Conservation (phyloP, 2,888 invertebrate genomes). For the Thera obeliscata region DNA sequence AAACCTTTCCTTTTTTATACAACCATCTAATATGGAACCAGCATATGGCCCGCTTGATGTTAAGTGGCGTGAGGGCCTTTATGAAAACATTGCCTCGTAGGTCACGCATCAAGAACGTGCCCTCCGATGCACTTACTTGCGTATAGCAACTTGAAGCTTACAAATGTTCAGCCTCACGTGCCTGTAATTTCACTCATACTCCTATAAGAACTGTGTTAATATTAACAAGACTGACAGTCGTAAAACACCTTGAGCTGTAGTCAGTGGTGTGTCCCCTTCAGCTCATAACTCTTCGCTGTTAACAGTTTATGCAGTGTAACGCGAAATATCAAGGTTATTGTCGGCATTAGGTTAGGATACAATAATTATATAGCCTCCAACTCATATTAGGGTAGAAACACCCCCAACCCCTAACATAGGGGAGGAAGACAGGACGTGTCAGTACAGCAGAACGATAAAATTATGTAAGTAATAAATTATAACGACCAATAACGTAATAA, state of each 20-base stretch:
- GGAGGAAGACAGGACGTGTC: slow-evolving; percentile 3
- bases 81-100: no score
- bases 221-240: not conserved
- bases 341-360: slow-evolving; percentile 24
- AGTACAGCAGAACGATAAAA: slow-evolving; percentile 11
- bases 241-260: not conserved
- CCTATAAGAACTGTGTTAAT: not conserved
- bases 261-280: slow-evolving; percentile 15
- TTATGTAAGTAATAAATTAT: slow-evolving; percentile 14
- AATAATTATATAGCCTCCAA: slow-evolving; percentile 16
- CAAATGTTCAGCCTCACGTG: no score
- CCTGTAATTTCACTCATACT: no score
- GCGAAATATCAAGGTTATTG: slow-evolving; percentile 35
- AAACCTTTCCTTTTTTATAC: no score
- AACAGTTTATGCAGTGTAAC: slow-evolving; percentile 38
- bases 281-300: slow-evolving; percentile 36
- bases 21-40: no score
- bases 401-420: slow-evolving; percentile 7
- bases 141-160: no score
- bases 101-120: no score
- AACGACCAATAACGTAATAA: slow-evolving; percentile 4
- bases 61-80: no score
- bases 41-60: no score
- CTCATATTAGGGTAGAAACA: slow-evolving; percentile 16
- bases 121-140: no score